Base-by-base conservation (phyloP, 1,140 invertebrate species). In the Diorhabda sublineata region DNA sequence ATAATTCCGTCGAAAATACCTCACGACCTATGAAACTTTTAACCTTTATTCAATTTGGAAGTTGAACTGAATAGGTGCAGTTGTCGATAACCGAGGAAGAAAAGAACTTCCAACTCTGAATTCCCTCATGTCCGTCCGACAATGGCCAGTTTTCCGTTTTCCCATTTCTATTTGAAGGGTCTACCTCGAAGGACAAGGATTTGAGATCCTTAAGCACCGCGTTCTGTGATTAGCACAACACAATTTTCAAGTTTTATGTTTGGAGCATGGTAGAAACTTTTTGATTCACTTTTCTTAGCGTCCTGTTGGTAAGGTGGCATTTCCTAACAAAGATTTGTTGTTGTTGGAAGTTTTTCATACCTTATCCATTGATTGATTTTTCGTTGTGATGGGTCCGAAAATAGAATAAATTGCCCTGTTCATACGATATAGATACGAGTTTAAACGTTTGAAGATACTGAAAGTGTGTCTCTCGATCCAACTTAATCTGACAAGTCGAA, bases 201-300 rank as follows among this genome's bases (percentile, higher is more conserved):
- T 43, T 61, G 11, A 61, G 59, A 4, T 8, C 59, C 42, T 60
- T 42, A 61, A 61, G 59, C 59, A 42, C 59, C 42, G 42, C 47
- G 59, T 61, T 42, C 59, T n/a, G 41, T 61, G 41, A 61, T 61
- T 9, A 52, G 59, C 59, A 41, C 59, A 61, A 61, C 59, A 43
- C 59, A 61, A 61, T 61, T 61, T 61, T 41, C 59, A 61, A 61
- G 59, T 61, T 52, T 52, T 61, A 61, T 61, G 26, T 61, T 61
- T 43, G 42, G 11, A 41, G 59, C 8, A 42, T 61, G 11, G 59
- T 8, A 61, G 42, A 61, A 52, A 52, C 47, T 52, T 52, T 52
- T 52, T 52, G n/a, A 52, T 52, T 52, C n/a, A n/a, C 6, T 52
- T 52, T 52, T 6, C 47, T 52, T 3, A n/a, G n/a, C n/a, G 6